Base-by-base conservation (phyloP, 2,113 vertebrate species). In the Ailurus styani region DNA sequence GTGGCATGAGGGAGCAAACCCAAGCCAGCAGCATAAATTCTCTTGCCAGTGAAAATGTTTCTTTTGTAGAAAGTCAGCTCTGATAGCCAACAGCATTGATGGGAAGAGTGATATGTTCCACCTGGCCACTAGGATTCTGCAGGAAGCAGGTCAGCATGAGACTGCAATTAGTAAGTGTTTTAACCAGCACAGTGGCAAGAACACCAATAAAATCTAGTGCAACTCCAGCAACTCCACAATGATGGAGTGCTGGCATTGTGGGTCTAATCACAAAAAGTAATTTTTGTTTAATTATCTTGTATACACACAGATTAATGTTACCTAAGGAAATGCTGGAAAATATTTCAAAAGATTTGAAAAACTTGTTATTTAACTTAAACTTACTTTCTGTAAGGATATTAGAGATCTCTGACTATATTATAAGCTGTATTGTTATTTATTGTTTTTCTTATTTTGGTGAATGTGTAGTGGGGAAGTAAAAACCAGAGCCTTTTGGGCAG, bases 21-120 rank as follows among this genome's bases (percentile, higher is more conserved):
- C 15, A 73, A 95, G 37, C 34, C 95, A 73, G 60, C 27, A 87
- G 11, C 40, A n/a, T 29, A 14, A 72, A 55, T 60, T 72, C 11
- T 90, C n/a, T 64, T 87, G 79, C 68, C 42, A 85, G 9, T 52
- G 3, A 42, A 96, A 96, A 84, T n/a, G 18, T 11, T 79, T 75
- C 47, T 50, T 85, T 81, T 70, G 60, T 11, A 64, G 29, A 88
- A 85, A 91, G 40, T 93, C 52, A 42, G 7, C 52, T 72, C 15
- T 40, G 50, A 29, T 29, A 40, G 17, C 17, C 37, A 72, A 79
- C 1, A 84, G 10, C 13, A 21, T 23, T 81, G 52, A 31, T 7
- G 6, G 5, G 62, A 68, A 81, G 20, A 93, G 7, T 18, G 6
- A 62, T 64, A 2, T 15, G 13, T 29, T 57, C 7, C 23, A 40